Percentiles rank a stretch among this genome's conserved stretches.
Conservation (phyloP, 1,140 invertebrate genomes). For the Macrobrachium nipponense region DNA sequence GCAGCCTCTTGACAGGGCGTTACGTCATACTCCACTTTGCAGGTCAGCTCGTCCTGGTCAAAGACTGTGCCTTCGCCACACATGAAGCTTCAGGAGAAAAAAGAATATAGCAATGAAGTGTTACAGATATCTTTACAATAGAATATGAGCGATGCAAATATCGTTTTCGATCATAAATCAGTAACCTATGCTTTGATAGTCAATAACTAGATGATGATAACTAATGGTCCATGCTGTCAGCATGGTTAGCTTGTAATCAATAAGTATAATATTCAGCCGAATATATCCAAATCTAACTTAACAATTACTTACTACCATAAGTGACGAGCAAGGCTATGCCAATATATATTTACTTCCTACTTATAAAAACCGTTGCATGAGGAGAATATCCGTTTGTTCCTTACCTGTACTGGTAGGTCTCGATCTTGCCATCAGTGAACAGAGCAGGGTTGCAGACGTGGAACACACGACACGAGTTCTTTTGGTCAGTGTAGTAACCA, state of each 20-base stretch:
- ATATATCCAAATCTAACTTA: too few species aligned
- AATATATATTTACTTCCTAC: not conserved
- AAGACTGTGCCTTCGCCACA: constrained; percentile 27
- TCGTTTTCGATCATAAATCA: too few species aligned
- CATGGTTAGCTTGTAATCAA: too few species aligned
- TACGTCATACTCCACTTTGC: not conserved
- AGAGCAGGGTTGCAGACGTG: too few species aligned
- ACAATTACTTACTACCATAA: not conserved
- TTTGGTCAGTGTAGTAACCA: constrained; percentile 87
- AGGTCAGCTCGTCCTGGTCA: constrained; percentile 36
- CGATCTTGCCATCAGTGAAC: not conserved
- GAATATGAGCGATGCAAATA: not conserved
- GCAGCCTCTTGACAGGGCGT: constrained; percentile 29
- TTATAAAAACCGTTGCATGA: too few species aligned
- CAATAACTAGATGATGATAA: too few species aligned
- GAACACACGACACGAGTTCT: constrained; percentile 85
- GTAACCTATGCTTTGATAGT: too few species aligned
- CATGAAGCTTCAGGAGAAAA: constrained; percentile 29
- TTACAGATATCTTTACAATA: not conserved
- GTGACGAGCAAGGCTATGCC: too few species aligned
- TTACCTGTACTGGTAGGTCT: constrained; percentile 40
- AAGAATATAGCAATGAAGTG: not conserved
- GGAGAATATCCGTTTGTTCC: not conserved
- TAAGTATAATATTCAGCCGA: too few species aligned
- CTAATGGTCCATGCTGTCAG: too few species aligned